Base-by-base conservation (phyloP, 2,113 vertebrate genomes). In the Cyanistes caeruleus region DNA sequence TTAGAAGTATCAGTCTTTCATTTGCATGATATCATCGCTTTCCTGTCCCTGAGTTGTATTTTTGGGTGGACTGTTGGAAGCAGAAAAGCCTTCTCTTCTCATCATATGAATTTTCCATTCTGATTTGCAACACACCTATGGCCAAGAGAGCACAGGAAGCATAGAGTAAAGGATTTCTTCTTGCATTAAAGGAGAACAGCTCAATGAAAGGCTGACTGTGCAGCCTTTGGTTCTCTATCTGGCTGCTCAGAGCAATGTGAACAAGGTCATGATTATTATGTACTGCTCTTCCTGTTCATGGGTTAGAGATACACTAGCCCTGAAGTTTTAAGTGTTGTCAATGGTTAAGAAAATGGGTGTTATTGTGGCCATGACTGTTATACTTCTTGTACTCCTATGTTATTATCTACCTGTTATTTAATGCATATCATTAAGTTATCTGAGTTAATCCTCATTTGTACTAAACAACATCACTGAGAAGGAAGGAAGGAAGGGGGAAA, bases 31-130 rank as follows among this genome's bases (percentile, higher is more conserved):
- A 63, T 95, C 88, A 94, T 89, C 65, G 30, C 19, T 74, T 87
- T 93, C 68, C 86, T 91, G 84, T 91, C 95, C 89, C 94, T 68
- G 62, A 79, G 75, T 87, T 89, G 75, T 74, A 88, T 92, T 95
- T 96, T 96, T 95, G 95, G 93, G 90, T 94, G 95, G 96, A 95
- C 68, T 63, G 41, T 37, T 95, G 90, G 84, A 96, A 92, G 76
- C 49, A 89, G 80, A 91, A 92, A 95, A 86, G 64, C 28, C 55
- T 90, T 95, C 69, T 90, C 91, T 92, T 91, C 83, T 87, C 75
- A 55, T 86, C 81, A 76, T 41, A 44, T 30, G 62, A 81, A 75
- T 87, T 93, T 92, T 95, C 81, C 81, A 39, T 84, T 72, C 69
- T 82, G 31, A 48, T 78, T 89, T 82, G 58, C 88, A 94, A 90